These are phyloP conservation scores for Gymnodraco acuticeps DNA, from an alignment of 2,797 vertebrate genomes.

Conservation along the genomic window DNA sequence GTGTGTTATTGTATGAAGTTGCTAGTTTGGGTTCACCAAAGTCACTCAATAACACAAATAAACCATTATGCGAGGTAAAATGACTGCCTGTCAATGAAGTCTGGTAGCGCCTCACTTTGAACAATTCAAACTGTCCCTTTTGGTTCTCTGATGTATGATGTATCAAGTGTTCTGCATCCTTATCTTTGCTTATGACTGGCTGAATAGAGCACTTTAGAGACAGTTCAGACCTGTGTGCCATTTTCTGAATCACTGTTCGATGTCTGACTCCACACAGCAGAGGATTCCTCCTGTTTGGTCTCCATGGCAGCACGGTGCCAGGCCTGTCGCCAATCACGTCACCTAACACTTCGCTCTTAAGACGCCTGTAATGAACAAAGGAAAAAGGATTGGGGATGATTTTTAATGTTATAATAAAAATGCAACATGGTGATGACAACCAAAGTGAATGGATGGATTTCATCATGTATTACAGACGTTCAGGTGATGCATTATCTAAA, in stretches of 20 bases:
- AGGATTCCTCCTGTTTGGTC: slow-evolving; percentile 85
- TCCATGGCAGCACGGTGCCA: slow-evolving; percentile 81
- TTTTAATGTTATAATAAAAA: not conserved
- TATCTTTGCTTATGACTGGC: not conserved
- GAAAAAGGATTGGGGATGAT: not conserved
- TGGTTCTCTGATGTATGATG: not conserved
- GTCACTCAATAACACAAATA: too few relatives aligned
- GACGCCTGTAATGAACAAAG: slow-evolving; percentile 48
- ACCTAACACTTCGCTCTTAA: slow-evolving; percentile 54
- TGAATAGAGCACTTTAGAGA: not conserved
- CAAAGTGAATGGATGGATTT: not conserved
- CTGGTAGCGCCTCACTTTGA: too few relatives aligned
- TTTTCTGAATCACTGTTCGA: slow-evolving; percentile 73
- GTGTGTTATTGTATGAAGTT: too few relatives aligned
- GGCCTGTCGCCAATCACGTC: slow-evolving; percentile 51
- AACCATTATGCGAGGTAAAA: too few relatives aligned
- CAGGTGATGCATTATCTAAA: not conserved
- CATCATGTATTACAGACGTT: not conserved
- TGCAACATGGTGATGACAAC: not conserved
- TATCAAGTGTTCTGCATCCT: not conserved
- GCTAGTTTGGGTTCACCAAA: too few relatives aligned
- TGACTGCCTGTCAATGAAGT: too few relatives aligned
- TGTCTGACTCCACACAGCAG: slow-evolving; percentile 84
- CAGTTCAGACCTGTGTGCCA: slow-evolving; percentile 77
- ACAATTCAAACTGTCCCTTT: too few relatives aligned